A percentile compares a stretch with the other conserved stretches of the same genome.
Evolutionary conservation across 2,113 vertebrate genomes (phyloP).

Genomic region (Physeter macrocephalus): DNA sequence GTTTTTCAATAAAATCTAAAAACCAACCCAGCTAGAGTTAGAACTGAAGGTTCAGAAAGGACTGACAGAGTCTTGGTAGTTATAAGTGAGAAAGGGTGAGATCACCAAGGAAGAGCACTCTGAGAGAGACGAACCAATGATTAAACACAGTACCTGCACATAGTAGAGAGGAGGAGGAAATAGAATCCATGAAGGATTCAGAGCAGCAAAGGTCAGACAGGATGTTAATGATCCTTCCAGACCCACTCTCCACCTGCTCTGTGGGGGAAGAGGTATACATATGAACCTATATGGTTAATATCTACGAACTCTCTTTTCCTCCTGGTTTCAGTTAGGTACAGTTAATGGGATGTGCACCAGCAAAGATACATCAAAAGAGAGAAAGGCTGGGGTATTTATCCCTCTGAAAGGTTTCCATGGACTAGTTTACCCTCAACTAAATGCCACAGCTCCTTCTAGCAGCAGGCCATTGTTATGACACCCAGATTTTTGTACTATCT

Average conservation of each 20-base stretch:
- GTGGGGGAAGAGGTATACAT: no score
- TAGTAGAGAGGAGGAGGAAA: background rate
- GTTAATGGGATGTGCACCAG: background rate
- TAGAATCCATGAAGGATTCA: background rate
- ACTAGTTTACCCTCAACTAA: background rate
- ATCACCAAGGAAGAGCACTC: background rate
- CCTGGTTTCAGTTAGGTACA: background rate
- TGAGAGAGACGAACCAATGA: background rate
- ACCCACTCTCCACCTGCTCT: background rate
- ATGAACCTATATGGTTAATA: background rate
- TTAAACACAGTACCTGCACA: background rate
- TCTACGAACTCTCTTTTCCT: background rate
- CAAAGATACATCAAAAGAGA: background rate
- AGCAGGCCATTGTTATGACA: background rate
- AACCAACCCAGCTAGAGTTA: background rate
- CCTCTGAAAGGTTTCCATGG: background rate
- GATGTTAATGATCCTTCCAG: background rate
- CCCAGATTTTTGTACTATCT: background rate
- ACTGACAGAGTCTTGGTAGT: background rate
- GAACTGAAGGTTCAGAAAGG: background rate
- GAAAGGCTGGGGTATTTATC: background rate
- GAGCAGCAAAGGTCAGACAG: background rate
- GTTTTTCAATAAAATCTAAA: constrained; percentile 2
- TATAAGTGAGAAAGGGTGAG: background rate
- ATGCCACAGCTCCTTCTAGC: background rate